Evolutionary conservation across 2,888 invertebrate genomes (phyloP), one percentile per base, ranked within the genome.

Genomic region (Macrophya alboannulata): DNA sequence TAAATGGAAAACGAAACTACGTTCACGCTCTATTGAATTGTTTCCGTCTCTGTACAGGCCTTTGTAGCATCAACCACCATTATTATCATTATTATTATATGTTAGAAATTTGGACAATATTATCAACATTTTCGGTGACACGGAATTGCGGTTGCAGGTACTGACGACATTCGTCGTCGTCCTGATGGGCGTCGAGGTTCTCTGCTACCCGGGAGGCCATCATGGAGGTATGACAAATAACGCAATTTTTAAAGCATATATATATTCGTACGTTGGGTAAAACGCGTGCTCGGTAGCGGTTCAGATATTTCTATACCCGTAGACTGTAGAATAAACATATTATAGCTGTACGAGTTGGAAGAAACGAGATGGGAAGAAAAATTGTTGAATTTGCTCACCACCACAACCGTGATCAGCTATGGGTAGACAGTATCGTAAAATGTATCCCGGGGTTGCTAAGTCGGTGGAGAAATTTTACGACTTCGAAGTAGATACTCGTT

Each of bases 101-200:
- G 37, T 8, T 68, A 37, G 15, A 17, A 37, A 68, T 74, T 25
- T 45, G 21, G 21, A 45, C 4, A 45, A 45, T 74, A 74, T 74
- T 17, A 74, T 74, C 51, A 51, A 37, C 31, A 55, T 55, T 55
- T 81, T 62, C 15, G 21, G 15, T 62, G 59, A 81, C 59, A 40
- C 12, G 62, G 25, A 21, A 62, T 62, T 62, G 81, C 17, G 59
- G 81, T 59, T 65, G 51, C 81, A 86, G 86, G 76, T 76, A 86
- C 62, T 72, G 85, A 79, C 81, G 84, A 62, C 84, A 76, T 76
- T 86, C 55, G 59, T 48, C 15, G 72, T 45, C 77, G 79, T 83
- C 62, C 65, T 79, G 68, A 25, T 85, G 68, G 85, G 79, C n/a
- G 85, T 79, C n/a, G 85, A 68, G 68, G 79, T 85, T 12, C 77